Evolutionary conservation across 2,888 invertebrate species (phyloP).

Genomic region (Mythimna ferrago): DNA sequence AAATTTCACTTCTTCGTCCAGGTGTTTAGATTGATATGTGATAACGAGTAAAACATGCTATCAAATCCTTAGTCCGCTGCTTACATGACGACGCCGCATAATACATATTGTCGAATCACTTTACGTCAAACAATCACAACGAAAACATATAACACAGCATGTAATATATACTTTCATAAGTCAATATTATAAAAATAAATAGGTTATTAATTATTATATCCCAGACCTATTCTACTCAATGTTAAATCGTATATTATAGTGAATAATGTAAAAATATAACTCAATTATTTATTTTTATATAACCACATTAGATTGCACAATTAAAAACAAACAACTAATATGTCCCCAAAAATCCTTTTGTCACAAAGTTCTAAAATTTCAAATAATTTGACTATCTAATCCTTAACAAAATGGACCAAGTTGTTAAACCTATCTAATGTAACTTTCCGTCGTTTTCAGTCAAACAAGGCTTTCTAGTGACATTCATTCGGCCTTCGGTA

Average conservation of each 20-base stretch:
- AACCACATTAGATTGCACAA: conserved; percentile 68
- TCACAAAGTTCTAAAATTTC: conserved; percentile 58
- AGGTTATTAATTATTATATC: conserved; percentile 66
- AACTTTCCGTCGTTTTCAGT: conserved; percentile 58
- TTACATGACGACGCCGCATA: conserved; percentile 45
- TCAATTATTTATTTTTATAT: conserved; percentile 55
- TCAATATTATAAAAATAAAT: conserved; percentile 76
- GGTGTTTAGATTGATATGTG: conserved; percentile 62
- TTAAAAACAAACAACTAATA: conserved; percentile 57
- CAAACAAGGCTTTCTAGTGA: conserved; percentile 53
- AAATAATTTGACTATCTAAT: conserved; percentile 78
- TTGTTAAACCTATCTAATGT: conserved; percentile 72
- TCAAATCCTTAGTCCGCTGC: conserved; percentile 37
- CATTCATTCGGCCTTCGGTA: conserved; percentile 39
- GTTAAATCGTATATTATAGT: conserved; percentile 47
- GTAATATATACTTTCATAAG: conserved; percentile 54
- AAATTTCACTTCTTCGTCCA: conserved; percentile 31
- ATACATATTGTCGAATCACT: conserved; percentile 69
- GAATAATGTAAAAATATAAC: conserved; percentile 64
- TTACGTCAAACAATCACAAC: conserved; percentile 44
- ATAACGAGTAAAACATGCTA: conserved; percentile 52
- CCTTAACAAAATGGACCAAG: conserved; percentile 71
- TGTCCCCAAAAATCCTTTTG: conserved; percentile 38
- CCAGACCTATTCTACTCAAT: conserved; percentile 60
- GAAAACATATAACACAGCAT: conserved; percentile 53